Conservation (phyloP, 2,797 vertebrate genomes). For the Monodelphis domestica region DNA sequence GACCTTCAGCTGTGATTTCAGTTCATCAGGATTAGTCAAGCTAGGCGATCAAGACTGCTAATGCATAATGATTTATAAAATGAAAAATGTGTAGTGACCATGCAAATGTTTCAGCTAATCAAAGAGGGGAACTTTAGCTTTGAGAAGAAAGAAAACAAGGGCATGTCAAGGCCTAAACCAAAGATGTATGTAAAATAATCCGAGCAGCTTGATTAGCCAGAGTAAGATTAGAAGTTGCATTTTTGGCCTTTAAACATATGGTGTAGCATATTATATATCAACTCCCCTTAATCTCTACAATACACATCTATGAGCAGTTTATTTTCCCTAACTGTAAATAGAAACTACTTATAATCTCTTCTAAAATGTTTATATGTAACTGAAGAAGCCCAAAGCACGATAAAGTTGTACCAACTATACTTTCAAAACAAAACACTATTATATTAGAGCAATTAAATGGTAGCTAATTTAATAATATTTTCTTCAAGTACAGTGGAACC, state of each 20-base stretch:
- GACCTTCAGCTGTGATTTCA: conserved; percentile 99
- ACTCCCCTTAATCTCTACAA: conserved; percentile 80
- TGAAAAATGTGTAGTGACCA: conserved; percentile 99
- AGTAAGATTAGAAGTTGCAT: conserved; percentile 93
- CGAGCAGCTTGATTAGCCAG: conserved; percentile 96
- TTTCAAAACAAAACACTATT: conserved; percentile 76
- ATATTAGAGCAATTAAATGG: conserved; percentile 79
- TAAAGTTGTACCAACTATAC: conserved; percentile 75
- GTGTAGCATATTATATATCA: conserved; percentile 84
- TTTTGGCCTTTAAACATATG: conserved; percentile 92
- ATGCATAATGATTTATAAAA: conserved; percentile 99
- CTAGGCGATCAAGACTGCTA: conserved; percentile 99
- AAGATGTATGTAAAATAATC: conserved; percentile 99
- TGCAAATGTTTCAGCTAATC: conserved; percentile 99
- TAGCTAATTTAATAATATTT: conserved; percentile 67
- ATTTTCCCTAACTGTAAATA: conserved; percentile 81
- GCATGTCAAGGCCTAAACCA: conserved; percentile 99
- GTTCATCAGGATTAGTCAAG: conserved; percentile 99
- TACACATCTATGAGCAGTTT: conserved; percentile 73
- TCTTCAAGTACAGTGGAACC: conserved; percentile 67
- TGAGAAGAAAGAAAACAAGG: conserved; percentile 98
- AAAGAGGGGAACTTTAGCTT: conserved; percentile 98
- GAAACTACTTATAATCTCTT: conserved; percentile 80
- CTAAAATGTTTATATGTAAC: conserved; percentile 82
- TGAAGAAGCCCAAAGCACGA: conserved; percentile 70